Conservation (phyloP, 2,113 vertebrate species). For the Pseudorectes ferrugineus region DNA sequence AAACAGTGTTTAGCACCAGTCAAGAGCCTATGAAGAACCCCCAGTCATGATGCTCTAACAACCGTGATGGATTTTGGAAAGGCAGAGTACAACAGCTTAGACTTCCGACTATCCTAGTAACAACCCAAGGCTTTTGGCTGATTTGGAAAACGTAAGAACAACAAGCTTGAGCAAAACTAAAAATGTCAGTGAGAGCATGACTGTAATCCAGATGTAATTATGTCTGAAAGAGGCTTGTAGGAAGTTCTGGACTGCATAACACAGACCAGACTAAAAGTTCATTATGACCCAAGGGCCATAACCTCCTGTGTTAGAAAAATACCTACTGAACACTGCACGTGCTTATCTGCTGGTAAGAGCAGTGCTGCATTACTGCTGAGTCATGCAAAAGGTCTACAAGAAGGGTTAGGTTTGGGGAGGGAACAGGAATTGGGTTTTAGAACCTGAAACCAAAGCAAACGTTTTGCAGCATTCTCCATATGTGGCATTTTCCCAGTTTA, state of each 20-base stretch:
- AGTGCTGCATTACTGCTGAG: not conserved
- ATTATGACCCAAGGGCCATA: not conserved
- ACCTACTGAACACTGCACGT: not conserved
- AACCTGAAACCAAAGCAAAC: not conserved
- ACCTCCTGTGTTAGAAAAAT: not conserved
- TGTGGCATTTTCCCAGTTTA: conserved; percentile 10
- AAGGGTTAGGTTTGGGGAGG: not conserved
- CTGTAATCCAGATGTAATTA: not conserved
- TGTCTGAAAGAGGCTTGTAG: not conserved
- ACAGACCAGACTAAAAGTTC: not conserved
- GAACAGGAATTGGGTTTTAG: not conserved
- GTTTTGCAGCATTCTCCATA: not conserved
- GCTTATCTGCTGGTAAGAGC: not conserved
- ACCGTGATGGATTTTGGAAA: not conserved
- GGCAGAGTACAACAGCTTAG: not conserved
- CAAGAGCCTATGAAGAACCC: not conserved
- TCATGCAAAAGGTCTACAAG: not conserved
- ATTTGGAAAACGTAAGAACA: not conserved
- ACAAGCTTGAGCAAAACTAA: not conserved
- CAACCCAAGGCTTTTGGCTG: not conserved
- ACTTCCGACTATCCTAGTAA: not conserved
- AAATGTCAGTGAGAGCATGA: not conserved
- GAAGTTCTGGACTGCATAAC: not conserved
- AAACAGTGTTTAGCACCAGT: not conserved
- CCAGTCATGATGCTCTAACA: not conserved